Conservation (phyloP, 2,888 invertebrate species). For the Nomada fucata region DNA sequence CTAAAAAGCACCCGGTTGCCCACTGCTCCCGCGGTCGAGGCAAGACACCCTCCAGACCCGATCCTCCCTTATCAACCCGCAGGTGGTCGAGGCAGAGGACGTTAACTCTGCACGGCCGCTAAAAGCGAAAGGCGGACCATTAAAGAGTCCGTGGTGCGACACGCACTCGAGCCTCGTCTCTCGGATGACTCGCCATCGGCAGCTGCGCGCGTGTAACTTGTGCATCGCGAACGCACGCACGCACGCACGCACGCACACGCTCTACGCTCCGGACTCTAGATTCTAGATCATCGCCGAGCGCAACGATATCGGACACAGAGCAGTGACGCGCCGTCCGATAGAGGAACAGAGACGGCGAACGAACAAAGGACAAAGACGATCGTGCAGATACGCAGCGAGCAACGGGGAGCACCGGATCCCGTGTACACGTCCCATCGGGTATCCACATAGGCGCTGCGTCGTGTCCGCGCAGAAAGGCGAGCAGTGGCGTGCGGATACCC, state of each 20-base stretch:
- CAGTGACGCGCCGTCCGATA: constrained; percentile 23
- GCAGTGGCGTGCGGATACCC: constrained; percentile 69
- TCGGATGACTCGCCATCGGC: constrained; percentile 53
- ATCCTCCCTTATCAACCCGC: constrained; percentile 52
- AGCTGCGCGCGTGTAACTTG: constrained; percentile 36
- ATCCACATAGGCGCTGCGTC: constrained; percentile 43
- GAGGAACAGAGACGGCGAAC: constrained; percentile 6
- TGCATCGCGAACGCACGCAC: not conserved
- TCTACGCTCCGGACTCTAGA: not conserved
- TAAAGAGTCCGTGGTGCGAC: constrained; percentile 27
- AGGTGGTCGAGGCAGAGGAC: constrained; percentile 43
- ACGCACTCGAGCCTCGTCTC: constrained; percentile 25
- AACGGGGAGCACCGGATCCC: constrained; percentile 60
- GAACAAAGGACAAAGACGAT: constrained; percentile 50
- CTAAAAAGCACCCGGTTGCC: not conserved
- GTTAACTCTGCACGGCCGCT: constrained; percentile 37
- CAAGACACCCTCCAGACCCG: constrained; percentile 3
- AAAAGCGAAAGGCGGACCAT: constrained; percentile 47
- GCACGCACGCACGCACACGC: constrained; percentile 25
- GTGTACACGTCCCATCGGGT: constrained; percentile 50
- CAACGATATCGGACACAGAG: constrained; percentile 61
- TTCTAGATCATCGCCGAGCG: constrained; percentile 28
- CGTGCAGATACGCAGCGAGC: constrained; percentile 51
- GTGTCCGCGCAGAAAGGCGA: constrained; percentile 45
- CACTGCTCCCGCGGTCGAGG: not conserved